Conservation (phyloP, 2,113 vertebrate genomes). For the Sander vitreus region DNA sequence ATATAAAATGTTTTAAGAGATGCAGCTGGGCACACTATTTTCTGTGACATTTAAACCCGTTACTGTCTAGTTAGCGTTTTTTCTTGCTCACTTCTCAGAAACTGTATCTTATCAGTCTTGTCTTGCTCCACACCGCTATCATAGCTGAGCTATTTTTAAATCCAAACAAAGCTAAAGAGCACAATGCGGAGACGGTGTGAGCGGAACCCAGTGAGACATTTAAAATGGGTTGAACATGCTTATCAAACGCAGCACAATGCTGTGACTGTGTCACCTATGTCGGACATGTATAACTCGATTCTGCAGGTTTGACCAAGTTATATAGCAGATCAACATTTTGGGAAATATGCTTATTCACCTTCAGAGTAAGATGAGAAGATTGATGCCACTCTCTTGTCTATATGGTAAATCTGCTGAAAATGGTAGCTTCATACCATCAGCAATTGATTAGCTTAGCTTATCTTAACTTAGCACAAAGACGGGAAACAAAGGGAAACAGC, state of each 20-base stretch:
- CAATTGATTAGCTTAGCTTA: neutral
- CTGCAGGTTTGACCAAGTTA: neutral
- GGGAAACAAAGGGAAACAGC: neutral
- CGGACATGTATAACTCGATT: neutral
- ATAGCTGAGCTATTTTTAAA: slow-evolving; percentile 29
- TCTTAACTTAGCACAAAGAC: neutral
- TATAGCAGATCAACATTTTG: neutral
- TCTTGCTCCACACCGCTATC: slow-evolving; percentile 3
- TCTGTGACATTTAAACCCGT: slow-evolving; percentile 14
- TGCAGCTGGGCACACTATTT: slow-evolving; percentile 1
- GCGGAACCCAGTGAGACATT: neutral
- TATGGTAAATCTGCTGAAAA: neutral
- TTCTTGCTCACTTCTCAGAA: slow-evolving; percentile 13
- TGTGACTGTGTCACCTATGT: neutral
- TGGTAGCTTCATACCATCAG: neutral
- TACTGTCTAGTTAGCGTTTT: slow-evolving; percentile 10
- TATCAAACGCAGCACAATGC: slow-evolving; percentile 3
- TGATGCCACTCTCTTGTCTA: neutral
- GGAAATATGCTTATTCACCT: neutral
- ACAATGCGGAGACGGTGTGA: neutral
- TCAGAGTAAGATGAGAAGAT: neutral
- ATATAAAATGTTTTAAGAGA: slow-evolving; percentile 26
- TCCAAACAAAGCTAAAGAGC: neutral
- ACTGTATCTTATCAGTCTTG: slow-evolving; percentile 17
- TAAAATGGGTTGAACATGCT: slow-evolving; percentile 3